Evolutionary conservation across 2,113 vertebrate genomes (phyloP).

Genomic region (Thermophis baileyi): DNA sequence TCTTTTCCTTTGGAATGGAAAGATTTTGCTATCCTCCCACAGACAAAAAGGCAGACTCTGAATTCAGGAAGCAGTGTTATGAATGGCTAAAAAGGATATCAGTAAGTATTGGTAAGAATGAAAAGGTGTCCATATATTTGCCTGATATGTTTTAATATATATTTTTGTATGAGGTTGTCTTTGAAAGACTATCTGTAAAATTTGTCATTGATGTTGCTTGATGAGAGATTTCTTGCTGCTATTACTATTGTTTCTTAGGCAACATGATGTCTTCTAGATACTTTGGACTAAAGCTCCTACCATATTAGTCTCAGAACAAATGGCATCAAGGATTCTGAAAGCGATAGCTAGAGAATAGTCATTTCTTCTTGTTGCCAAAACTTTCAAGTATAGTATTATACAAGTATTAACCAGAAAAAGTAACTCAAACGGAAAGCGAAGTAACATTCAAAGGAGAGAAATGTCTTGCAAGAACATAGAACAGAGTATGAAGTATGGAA

Average conservation of each 20-base stretch:
- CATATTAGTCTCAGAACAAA: neutral
- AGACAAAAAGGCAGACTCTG: constrained; percentile 70
- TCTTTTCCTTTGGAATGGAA: constrained; percentile 21
- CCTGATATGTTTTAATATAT: neutral
- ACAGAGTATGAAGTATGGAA: neutral
- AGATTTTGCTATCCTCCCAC: constrained; percentile 72
- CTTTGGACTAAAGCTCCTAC: neutral
- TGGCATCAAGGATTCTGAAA: neutral
- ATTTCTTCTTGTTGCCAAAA: neutral
- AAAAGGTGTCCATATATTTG: neutral
- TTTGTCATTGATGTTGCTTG: neutral
- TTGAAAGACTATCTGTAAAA: neutral
- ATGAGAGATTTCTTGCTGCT: neutral
- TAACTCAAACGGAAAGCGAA: neutral
- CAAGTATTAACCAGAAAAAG: neutral
- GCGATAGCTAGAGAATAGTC: neutral
- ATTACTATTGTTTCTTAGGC: neutral
- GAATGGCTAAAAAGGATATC: constrained; percentile 81
- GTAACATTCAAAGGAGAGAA: neutral
- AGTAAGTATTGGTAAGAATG: constrained; percentile 71
- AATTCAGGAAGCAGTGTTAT: constrained; percentile 77
- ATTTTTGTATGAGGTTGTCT: neutral
- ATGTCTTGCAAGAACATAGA: neutral
- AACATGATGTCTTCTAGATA: neutral
- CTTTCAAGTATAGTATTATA: neutral